A percentile compares a stretch with the other conserved stretches of the same genome.
Conservation (phyloP, 2,113 vertebrate species). For the Ictalurus punctatus region DNA sequence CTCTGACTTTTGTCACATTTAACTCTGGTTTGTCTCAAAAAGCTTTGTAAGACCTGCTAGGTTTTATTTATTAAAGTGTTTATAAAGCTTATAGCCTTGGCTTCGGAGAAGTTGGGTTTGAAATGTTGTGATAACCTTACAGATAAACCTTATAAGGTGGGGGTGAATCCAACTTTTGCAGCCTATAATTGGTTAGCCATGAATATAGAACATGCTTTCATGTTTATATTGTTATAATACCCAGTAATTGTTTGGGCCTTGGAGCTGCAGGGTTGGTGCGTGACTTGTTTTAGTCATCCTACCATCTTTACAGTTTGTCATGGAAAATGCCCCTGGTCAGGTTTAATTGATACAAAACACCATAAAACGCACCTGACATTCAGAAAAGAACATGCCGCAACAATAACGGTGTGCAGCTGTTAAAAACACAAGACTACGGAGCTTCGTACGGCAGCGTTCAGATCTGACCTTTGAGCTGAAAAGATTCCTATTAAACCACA, state of each 20-base stretch:
- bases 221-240: conserved; percentile 20
- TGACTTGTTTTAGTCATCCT: conserved; percentile 44
- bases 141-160: not conserved
- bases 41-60: not conserved
- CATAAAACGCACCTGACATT: conserved; percentile 61
- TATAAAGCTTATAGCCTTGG: not conserved
- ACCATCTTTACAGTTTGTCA: conserved; percentile 48
- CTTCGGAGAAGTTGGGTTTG: not conserved
- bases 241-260: not conserved
- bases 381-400: conserved; percentile 35
- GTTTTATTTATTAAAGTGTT: not conserved
- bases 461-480: conserved; percentile 44
- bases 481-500: conserved; percentile 38
- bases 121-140: not conserved
- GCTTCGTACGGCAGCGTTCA: not conserved
- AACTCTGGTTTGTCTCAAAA: not conserved
- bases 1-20: not conserved
- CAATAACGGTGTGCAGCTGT: conserved; percentile 53
- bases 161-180: conserved; percentile 1
- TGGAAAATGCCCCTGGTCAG: conserved; percentile 57
- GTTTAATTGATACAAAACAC: conserved; percentile 59
- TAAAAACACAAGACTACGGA: conserved; percentile 9
- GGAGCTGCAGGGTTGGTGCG: conserved; percentile 8
- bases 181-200: not conserved
- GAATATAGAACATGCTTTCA: conserved; percentile 26